Evolutionary conservation across 2,113 vertebrate genomes (phyloP).

Genomic region (Heteronetta atricapilla): DNA sequence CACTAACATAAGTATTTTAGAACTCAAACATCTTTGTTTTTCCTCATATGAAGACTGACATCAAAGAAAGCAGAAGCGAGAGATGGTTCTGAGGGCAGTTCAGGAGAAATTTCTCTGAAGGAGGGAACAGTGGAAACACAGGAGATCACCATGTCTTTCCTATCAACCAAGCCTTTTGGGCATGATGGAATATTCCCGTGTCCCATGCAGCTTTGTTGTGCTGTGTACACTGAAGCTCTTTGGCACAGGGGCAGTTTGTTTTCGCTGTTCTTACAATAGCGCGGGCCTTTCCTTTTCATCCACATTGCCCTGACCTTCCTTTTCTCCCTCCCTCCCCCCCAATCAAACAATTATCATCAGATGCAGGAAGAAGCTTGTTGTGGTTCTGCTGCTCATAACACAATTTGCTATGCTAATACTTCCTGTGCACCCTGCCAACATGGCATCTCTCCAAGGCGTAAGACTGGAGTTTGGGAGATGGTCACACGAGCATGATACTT

Average conservation of each 20-base stretch:
- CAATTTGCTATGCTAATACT: conserved; percentile 59
- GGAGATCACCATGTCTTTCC: not conserved
- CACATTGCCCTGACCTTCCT: not conserved
- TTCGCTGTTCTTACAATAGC: not conserved
- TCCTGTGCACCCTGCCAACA: conserved; percentile 46
- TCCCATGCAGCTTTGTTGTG: not conserved
- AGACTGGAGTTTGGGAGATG: conserved; percentile 10
- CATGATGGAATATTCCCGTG: not conserved
- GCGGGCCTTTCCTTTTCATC: not conserved
- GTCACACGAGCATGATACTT: conserved; percentile 31
- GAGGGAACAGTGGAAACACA: not conserved
- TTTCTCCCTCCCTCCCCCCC: not conserved
- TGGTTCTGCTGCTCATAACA: conserved; percentile 61
- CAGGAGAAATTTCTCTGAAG: not conserved
- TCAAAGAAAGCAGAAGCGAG: conserved; percentile 21
- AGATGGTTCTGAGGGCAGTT: not conserved
- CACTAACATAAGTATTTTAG: conserved; percentile 37
- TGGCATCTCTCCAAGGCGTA: conserved; percentile 26
- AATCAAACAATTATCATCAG: conserved; percentile 21
- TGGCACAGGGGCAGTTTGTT: conserved; percentile 9
- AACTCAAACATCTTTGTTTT: conserved; percentile 28
- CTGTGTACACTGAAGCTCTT: not conserved
- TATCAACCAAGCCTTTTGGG: not conserved
- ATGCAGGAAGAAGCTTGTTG: conserved; percentile 68
- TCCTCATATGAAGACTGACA: not conserved